Evolutionary conservation across 2,888 invertebrate genomes (phyloP), one percentile per base, ranked within the genome.

Genomic region (Pelosia muscerda): DNA sequence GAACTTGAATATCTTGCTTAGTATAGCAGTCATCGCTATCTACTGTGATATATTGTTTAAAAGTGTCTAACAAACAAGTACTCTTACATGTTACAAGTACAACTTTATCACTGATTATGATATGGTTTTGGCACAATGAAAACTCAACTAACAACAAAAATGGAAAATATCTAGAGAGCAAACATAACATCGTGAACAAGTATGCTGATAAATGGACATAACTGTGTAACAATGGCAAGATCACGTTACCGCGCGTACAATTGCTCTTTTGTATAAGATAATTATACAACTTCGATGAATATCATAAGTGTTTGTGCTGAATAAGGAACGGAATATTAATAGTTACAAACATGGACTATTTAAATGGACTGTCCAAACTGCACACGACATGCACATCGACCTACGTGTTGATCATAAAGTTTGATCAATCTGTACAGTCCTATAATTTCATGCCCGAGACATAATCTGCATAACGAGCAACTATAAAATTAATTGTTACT

Each of bases 101-200:
- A 89, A 86, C 83, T 85, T 88, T 90, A 92, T 92, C 91, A 90
- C 91, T 89, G 90, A 90, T 89, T 75, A 90, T 90, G 92, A 93
- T 93, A 94, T 94, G 93, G 89, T 91, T 92, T 90, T 90, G 90
- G 90, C 90, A 90, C 90, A 88, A 84, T 87, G 83, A 87, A 86
- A 80, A 86, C 77, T 76, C 73, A 81, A 87, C 84, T 81, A 81
- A 84, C 56, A 83, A 76, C 73, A 76, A 74, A 60, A 80, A 76
- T 71, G 81, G 73, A 78, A 81, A 83, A 76, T 75, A 78, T 81
- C 75, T 85, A 88, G 86, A 88, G 88, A 87, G 86, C 87, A 80
- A 83, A 81, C 76, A 78, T 78, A 38, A 77, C 65, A 70, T 73
- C 42, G 69, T 76, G 66, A 72, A 68, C 66, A 79, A 77, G 73